Conservation (phyloP, 2,888 invertebrate genomes). For the Lissonota sp. region DNA sequence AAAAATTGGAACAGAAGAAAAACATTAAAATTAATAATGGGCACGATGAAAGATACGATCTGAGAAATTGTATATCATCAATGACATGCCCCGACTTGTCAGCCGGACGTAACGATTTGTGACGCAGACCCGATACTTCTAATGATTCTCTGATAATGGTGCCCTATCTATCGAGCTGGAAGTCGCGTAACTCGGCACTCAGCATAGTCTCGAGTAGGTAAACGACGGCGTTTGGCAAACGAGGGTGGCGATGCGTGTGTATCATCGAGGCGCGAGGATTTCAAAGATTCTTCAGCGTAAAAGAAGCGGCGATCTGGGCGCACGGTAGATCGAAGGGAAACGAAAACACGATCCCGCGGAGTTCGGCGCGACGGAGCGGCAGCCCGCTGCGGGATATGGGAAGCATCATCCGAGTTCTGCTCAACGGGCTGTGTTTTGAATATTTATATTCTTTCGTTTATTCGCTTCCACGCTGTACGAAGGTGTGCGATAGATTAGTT, state of each 20-base stretch:
- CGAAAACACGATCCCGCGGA: constrained; percentile 51
- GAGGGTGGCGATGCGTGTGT: constrained; percentile 37
- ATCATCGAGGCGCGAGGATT: constrained; percentile 30
- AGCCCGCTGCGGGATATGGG: constrained; percentile 47
- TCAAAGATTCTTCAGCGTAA: constrained; percentile 20
- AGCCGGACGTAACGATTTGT: constrained; percentile 5
- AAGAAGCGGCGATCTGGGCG: constrained; percentile 20
- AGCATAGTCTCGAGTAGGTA: not conserved
- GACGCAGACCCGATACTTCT: constrained; percentile 14
- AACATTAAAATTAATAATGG: not conserved
- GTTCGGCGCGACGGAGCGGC: constrained; percentile 12
- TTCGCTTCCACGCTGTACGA: constrained; percentile 57
- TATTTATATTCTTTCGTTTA: constrained; percentile 72
- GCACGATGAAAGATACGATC: not conserved
- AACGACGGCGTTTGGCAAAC: not conserved
- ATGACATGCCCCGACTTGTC: constrained; percentile 3
- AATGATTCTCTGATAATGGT: constrained; percentile 15
- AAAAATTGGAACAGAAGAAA: not conserved
- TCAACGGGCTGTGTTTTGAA: constrained; percentile 75
- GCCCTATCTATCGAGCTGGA: constrained; percentile 28
- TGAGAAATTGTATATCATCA: not conserved
- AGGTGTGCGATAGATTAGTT: constrained; percentile 80
- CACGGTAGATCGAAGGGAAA: constrained; percentile 14
- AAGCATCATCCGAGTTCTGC: constrained; percentile 73
- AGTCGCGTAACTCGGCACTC: not conserved